Conservation (phyloP, 2,797 vertebrate genomes). For the Pantherophis alleghaniensis region DNA sequence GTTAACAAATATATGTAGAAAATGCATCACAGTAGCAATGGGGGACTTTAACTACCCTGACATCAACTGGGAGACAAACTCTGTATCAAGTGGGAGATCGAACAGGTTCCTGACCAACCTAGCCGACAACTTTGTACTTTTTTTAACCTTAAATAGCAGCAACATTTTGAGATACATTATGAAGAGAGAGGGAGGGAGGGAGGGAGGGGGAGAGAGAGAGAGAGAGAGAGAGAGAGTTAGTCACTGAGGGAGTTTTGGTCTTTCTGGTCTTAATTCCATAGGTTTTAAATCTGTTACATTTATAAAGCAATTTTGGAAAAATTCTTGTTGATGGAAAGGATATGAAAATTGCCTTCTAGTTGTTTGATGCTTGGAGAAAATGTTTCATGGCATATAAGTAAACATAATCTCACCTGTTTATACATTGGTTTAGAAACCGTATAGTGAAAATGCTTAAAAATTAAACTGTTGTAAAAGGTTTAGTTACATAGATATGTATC, state of each 20-base stretch:
- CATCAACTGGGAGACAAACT: no score
- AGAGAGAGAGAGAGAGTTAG: no score
- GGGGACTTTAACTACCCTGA: no score
- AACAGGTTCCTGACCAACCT: no score
- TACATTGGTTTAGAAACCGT: neutral
- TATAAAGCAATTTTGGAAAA: neutral
- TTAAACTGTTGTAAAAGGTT: neutral
- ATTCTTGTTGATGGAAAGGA: neutral
- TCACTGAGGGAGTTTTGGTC: neutral
- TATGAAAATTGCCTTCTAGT: neutral
- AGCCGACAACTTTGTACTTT: neutral
- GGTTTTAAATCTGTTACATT: neutral
- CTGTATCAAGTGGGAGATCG: no score
- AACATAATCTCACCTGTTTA: neutral
- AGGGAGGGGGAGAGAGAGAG: no score
- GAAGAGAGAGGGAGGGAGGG: neutral
- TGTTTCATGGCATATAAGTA: neutral
- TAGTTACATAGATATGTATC: neutral
- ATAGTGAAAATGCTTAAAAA: neutral
- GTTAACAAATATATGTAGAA: no score
- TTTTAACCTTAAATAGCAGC: neutral
- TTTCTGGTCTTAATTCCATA: neutral
- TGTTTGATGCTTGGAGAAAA: neutral
- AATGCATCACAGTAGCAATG: no score
- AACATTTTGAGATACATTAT: neutral